phyloP scores from a whole-genome alignment of 2,113 vertebrate species.

The Petrocephalus zakoni region DNA sequence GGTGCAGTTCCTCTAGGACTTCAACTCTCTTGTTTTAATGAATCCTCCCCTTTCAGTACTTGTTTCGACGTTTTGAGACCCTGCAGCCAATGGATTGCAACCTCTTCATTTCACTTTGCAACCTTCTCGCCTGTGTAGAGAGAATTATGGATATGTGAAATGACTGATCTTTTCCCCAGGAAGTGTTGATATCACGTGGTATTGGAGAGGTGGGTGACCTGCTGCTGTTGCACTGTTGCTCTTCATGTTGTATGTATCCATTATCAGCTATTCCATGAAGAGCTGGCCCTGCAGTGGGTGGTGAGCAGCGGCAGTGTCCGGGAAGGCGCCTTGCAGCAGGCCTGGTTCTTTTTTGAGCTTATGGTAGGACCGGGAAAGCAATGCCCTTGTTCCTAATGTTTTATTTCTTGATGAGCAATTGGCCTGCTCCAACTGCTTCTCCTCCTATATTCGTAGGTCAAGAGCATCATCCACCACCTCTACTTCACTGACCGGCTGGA shows the following conservation, averaged over 20 bases:
- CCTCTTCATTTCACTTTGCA: neutral
- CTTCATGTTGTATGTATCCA: slow-evolving; percentile 12
- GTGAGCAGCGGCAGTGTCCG: slow-evolving; percentile 94
- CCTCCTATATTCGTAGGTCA: slow-evolving; percentile 67
- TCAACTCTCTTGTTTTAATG: neutral
- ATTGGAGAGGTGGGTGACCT: slow-evolving; percentile 36
- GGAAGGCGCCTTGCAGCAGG: slow-evolving; percentile 92
- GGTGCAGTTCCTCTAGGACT: neutral
- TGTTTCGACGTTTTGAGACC: neutral
- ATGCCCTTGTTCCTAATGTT: neutral
- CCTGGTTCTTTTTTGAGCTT: slow-evolving; percentile 98
- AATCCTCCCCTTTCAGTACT: slow-evolving; percentile 21
- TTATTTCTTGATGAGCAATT: neutral
- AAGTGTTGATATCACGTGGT: slow-evolving; percentile 36
- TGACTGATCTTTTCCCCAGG: neutral
- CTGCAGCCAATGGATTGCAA: slow-evolving; percentile 14
- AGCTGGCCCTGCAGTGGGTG: slow-evolving; percentile 96
- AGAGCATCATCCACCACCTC: slow-evolving; percentile 97
- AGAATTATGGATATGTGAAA: neutral
- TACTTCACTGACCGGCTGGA: slow-evolving; percentile 95
- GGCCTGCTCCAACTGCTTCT: neutral
- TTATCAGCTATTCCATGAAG: slow-evolving; percentile 89
- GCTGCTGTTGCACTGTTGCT: slow-evolving; percentile 20
- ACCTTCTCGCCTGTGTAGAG: neutral
- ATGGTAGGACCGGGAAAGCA: slow-evolving; percentile 72